Percentiles rank a stretch among this genome's conserved stretches.
Conservation (phyloP, 53 echinoderm and acorn worm genomes). For the Stichopus horrens region DNA sequence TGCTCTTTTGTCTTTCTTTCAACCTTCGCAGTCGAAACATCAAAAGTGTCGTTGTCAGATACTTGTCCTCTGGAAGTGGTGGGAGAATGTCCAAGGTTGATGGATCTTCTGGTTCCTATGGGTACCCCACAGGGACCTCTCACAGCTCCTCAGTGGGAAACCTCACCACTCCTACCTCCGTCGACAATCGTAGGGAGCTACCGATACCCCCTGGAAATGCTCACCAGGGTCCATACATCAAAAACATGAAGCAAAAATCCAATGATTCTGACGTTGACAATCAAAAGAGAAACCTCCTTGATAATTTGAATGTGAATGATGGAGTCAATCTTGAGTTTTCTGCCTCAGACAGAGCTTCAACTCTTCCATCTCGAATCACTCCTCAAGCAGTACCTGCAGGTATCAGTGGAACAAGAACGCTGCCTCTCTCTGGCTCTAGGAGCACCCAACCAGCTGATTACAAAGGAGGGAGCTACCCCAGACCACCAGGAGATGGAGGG, state of each 20-base stretch:
- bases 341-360: background rate
- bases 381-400: background rate
- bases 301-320: background rate
- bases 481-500: constrained; percentile 35
- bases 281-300: background rate
- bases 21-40: constrained; percentile 60
- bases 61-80: constrained; percentile 52
- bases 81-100: background rate
- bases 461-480: background rate
- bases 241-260: background rate
- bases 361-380: background rate
- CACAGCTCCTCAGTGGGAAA: background rate
- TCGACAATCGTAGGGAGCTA: background rate
- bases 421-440: background rate
- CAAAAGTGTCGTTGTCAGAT: constrained; percentile 60
- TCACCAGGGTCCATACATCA: background rate
- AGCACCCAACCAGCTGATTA: background rate
- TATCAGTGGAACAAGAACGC: background rate
- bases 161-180: background rate
- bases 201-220: background rate
- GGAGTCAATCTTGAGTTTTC: background rate
- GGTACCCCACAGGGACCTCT: constrained; percentile 17
- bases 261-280: background rate
- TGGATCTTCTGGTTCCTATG: background rate
- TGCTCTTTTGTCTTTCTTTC: background rate